phyloP scores from a whole-genome alignment of 2,888 invertebrate species.

The Pseudococcus longispinus region DNA sequence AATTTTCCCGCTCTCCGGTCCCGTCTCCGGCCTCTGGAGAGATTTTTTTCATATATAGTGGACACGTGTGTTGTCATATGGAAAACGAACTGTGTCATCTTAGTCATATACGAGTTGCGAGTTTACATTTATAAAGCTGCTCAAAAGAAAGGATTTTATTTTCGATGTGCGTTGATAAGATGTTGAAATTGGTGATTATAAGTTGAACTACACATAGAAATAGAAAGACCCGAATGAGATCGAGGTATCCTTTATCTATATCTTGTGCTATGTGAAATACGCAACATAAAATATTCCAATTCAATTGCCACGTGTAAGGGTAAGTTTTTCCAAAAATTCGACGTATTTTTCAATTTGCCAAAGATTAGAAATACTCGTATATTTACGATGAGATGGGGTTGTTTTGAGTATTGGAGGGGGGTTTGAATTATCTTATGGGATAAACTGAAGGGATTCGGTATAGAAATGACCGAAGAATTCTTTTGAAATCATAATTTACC shows the following conservation, averaged over 20 bases:
- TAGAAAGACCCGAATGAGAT: neutral
- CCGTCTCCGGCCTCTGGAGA: neutral
- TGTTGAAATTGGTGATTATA: neutral
- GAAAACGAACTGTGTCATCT: neutral
- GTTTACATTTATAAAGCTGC: slow-evolving; percentile 3
- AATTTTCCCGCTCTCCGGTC: neutral
- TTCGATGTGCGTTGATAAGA: neutral
- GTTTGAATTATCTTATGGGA: neutral
- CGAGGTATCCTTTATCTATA: neutral
- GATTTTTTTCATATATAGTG: neutral
- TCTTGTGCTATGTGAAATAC: neutral
- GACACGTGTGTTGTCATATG: slow-evolving; percentile 5
- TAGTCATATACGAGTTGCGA: neutral
- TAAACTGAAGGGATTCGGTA: neutral
- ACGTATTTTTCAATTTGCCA: neutral
- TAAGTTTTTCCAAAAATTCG: neutral
- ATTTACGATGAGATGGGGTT: too few relatives aligned
- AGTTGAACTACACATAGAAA: neutral
- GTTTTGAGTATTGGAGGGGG: neutral
- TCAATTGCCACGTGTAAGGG: neutral
- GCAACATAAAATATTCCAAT: neutral
- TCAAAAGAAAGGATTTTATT: slow-evolving; percentile 11
- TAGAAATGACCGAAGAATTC: neutral
- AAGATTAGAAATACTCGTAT: neutral
- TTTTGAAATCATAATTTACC: neutral